Evolutionary conservation across 2,797 vertebrate genomes (phyloP).

Genomic region (Botia almorhae): DNA sequence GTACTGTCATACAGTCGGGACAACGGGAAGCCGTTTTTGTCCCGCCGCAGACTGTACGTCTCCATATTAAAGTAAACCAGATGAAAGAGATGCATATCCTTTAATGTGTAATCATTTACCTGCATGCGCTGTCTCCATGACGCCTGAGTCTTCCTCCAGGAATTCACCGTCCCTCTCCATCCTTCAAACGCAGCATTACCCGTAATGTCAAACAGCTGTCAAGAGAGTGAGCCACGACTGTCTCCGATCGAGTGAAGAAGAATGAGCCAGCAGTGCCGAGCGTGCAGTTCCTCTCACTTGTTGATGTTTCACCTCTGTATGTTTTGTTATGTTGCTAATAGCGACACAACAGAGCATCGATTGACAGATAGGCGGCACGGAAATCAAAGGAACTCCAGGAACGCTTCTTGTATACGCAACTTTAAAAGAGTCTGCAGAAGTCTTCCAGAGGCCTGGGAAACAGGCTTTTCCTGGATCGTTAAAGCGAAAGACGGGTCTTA

Average conservation of each 20-base stretch:
- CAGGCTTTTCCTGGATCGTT: constrained; percentile 37
- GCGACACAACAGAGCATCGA: constrained; percentile 48
- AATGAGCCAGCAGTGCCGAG: constrained; percentile 21
- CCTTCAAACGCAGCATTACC: constrained; percentile 36
- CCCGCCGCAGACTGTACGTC: constrained; percentile 59
- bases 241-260: constrained; percentile 34
- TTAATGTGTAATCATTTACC: constrained; percentile 66
- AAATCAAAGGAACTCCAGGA: constrained; percentile 46
- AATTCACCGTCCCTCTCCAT: constrained; percentile 44
- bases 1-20: constrained; percentile 51
- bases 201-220: constrained; percentile 66
- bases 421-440: constrained; percentile 10
- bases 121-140: constrained; percentile 61
- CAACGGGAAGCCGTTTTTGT: constrained; percentile 44
- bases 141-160: constrained; percentile 55
- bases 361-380: constrained; percentile 57
- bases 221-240: constrained; percentile 50
- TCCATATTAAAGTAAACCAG: constrained; percentile 67
- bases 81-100: constrained; percentile 65
- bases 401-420: constrained; percentile 3
- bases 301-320: constrained; percentile 54
- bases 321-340: constrained; percentile 63
- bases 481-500: constrained; percentile 35
- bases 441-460: constrained; percentile 35
- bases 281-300: constrained; percentile 36